Conservation (phyloP, 2,888 invertebrate genomes). For the Acrobasis repandana region DNA sequence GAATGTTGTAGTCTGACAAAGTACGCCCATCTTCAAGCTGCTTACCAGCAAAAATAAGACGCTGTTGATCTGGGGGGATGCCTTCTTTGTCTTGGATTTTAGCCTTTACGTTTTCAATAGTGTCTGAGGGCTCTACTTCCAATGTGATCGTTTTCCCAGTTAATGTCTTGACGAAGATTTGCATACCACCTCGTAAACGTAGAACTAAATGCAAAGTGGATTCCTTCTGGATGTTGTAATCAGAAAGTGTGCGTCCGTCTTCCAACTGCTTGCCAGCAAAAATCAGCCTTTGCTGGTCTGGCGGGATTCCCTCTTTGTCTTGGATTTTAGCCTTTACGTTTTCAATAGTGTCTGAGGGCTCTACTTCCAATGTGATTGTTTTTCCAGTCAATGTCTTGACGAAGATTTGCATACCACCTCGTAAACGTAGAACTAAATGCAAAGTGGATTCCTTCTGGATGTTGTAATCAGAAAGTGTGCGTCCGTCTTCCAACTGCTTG, state of each 20-base stretch:
- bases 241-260: constrained; percentile 31
- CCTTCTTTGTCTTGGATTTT: constrained; percentile 42
- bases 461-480: constrained; percentile 35
- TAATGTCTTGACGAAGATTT: constrained; percentile 31
- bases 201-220: constrained; percentile 29
- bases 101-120: constrained; percentile 33
- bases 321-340: constrained; percentile 35
- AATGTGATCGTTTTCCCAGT: constrained; percentile 32
- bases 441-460: constrained; percentile 37
- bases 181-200: constrained; percentile 31
- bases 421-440: constrained; percentile 32
- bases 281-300: constrained; percentile 29
- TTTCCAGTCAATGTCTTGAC: constrained; percentile 36
- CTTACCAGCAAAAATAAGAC: constrained; percentile 36
- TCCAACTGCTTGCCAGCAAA: constrained; percentile 30
- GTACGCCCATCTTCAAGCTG: constrained; percentile 36
- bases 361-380: constrained; percentile 35
- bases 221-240: constrained; percentile 31
- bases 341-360: constrained; percentile 31
- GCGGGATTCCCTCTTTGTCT: constrained; percentile 34
- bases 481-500: constrained; percentile 35
- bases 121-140: constrained; percentile 31
- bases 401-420: constrained; percentile 38
- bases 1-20: constrained; percentile 45
- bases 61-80: constrained; percentile 41